Evolutionary conservation across 2,797 vertebrate species (phyloP).

Genomic region (Hippocampus kuda): DNA sequence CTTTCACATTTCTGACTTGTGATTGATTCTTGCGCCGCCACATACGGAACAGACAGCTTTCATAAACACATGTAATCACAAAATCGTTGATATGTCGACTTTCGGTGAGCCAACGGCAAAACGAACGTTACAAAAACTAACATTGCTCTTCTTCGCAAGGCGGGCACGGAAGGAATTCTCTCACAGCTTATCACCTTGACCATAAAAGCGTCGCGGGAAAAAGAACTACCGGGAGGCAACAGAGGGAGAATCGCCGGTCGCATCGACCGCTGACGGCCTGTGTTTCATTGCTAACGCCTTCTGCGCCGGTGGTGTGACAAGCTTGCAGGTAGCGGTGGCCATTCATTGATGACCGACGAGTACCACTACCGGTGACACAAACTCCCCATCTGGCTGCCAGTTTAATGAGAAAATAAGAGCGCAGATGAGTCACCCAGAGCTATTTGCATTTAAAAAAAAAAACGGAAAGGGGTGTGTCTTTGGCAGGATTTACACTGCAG

Average conservation of each 20-base stretch:
- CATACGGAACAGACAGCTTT: neutral
- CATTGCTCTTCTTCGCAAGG: constrained; percentile 21
- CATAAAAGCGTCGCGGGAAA: constrained; percentile 17
- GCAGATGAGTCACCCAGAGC: constrained; percentile 23
- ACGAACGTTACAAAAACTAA: constrained; percentile 22
- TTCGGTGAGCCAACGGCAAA: constrained; percentile 4
- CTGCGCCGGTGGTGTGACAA: constrained; percentile 37
- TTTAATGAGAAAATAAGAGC: constrained; percentile 23
- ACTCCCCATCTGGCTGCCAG: constrained; percentile 19
- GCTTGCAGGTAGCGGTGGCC: constrained; percentile 27
- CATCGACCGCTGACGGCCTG: constrained; percentile 12
- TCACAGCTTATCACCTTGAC: constrained; percentile 27
- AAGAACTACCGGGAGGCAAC: constrained; percentile 16
- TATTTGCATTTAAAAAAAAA: neutral
- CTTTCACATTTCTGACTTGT: neutral
- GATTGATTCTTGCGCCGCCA: neutral
- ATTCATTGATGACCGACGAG: constrained; percentile 29
- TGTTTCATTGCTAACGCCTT: constrained; percentile 29
- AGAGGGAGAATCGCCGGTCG: constrained; percentile 20
- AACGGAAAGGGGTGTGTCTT: neutral
- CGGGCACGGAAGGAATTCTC: constrained; percentile 26
- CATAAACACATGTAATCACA: neutral
- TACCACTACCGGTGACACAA: constrained; percentile 13
- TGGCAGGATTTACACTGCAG: neutral
- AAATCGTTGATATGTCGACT: neutral